Base-by-base conservation (phyloP, 2,797 vertebrate genomes). In the Galago senegalensis region DNA sequence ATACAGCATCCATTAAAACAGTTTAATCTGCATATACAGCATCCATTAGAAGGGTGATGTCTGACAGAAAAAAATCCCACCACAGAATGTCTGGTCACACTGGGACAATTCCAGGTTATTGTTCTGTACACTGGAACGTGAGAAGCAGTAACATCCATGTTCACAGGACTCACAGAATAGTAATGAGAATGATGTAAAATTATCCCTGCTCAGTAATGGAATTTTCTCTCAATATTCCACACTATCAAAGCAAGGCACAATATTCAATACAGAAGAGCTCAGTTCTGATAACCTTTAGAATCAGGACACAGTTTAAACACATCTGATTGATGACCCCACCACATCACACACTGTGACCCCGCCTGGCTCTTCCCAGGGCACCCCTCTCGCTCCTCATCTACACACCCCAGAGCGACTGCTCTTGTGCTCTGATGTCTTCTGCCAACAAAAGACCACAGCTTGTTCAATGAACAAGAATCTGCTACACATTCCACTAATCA, bases 381-480 rank as follows among this genome's bases (percentile, higher is more conserved):
- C 12, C 40, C 31, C 60, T 34, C 46, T 10, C 17, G 0, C 29
- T 27, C 40, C 9, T 2, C 27, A 20, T 12, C 49, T 72, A 37
- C 1, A 12, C 14, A 27, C 61, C 70, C 73, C 77, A 40, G 76
- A 53, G 3, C 40, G 65, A 40, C 10, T 53, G 79, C 43, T 83
- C 14, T 2, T 60, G 21, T 25, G 70, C 49, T 56, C 84, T n/a
- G 4, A 34, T 25, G 10, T 43, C 73, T 87, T 53, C 60, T 37
- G 49, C 49, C 53, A 18, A 58, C 2, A 40, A 69, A 20, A 20
- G 56, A 85, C 4, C 72, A 25, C 0, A 8, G 80, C 31, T 80
- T 80, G 20, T 43, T 92, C 83, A 82, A 3, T 20, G 49, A 92
- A 82, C 34, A 87, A 60, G 82, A 76, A 87, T 27, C 63, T 40